A percentile compares a stretch with the other conserved stretches of the same genome.
phyloP scores from a whole-genome alignment of 2,797 vertebrate genomes.

The Falco biarmicus region DNA sequence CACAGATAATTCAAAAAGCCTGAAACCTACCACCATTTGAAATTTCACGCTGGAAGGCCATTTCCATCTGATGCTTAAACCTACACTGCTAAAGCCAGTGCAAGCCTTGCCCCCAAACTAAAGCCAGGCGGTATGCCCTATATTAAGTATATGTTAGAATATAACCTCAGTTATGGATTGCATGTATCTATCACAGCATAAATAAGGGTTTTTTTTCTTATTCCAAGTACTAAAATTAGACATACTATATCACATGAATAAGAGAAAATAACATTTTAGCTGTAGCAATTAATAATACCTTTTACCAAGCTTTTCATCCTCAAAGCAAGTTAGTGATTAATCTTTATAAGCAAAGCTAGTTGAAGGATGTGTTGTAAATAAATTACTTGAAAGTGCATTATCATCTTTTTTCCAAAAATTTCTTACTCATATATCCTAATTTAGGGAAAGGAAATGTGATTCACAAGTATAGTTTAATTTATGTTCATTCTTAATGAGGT shows the following conservation, averaged over 20 bases:
- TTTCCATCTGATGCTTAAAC: neutral
- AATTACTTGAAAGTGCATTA: neutral
- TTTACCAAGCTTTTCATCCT: slow-evolving; percentile 21
- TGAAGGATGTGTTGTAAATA: slow-evolving; percentile 17
- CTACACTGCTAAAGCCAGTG: neutral
- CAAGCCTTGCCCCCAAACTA: neutral
- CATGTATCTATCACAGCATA: neutral
- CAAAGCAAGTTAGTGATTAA: slow-evolving; percentile 28
- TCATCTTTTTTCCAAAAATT: neutral
- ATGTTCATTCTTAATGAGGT: neutral
- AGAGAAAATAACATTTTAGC: slow-evolving; percentile 8
- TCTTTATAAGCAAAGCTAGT: neutral
- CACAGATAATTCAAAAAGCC: neutral
- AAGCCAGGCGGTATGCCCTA: neutral
- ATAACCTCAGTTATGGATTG: neutral
- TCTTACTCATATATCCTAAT: neutral
- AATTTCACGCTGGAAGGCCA: neutral
- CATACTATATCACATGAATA: neutral
- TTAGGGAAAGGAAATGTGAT: neutral
- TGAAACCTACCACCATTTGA: neutral
- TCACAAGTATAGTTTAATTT: neutral
- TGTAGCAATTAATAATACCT: slow-evolving; percentile 4
- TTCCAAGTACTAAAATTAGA: neutral
- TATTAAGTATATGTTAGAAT: neutral
- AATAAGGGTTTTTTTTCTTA: neutral